Conservation (phyloP, 2,888 invertebrate species). For the Trachelus iudaicus region DNA sequence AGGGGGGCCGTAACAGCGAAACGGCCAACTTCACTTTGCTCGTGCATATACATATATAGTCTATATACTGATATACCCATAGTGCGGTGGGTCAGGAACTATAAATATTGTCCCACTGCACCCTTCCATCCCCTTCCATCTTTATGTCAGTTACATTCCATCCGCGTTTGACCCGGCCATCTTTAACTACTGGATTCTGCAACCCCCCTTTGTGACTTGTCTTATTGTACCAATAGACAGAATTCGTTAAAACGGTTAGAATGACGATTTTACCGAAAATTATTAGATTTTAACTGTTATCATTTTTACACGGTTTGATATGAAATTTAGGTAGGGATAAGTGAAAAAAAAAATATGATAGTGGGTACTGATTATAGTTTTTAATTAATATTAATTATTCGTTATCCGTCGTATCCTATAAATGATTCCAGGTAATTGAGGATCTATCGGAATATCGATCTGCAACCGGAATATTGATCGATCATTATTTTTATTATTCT, state of each 20-base stretch:
- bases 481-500: neutral
- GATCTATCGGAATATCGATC: neutral
- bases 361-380: neutral
- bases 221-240: neutral
- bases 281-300: neutral
- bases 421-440: neutral
- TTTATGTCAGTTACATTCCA: too few relatives aligned
- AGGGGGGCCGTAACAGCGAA: neutral
- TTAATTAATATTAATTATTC: neutral
- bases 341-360: neutral
- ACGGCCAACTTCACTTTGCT: neutral
- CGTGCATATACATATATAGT: neutral
- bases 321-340: neutral
- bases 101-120: neutral
- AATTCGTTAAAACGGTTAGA: neutral
- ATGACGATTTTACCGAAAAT: neutral
- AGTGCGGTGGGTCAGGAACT: neutral
- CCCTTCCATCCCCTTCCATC: neutral
- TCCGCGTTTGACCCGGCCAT: too few relatives aligned
- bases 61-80: neutral
- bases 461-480: neutral
- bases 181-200: neutral
- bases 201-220: neutral
- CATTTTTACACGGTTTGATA: neutral
- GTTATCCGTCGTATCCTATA: neutral